Evolutionary conservation across 2,113 vertebrate species (phyloP).

Genomic region (Salvelinus sp.): DNA sequence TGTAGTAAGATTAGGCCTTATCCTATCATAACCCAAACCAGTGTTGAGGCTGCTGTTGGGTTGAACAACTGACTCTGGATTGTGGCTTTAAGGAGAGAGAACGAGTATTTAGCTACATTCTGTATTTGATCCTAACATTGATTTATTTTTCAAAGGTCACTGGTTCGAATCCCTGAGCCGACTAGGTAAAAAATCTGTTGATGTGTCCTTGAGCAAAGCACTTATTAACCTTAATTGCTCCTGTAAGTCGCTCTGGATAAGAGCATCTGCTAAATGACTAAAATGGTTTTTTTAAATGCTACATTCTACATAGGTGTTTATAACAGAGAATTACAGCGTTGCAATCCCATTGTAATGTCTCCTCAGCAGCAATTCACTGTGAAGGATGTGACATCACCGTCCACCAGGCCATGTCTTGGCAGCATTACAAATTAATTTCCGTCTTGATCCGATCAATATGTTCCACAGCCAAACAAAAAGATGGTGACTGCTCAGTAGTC

Average conservation of each 20-base stretch:
- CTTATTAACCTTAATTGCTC: no score
- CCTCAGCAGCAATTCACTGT: background rate
- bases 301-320: background rate
- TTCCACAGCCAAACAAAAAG: constrained; percentile 16
- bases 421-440: constrained; percentile 32
- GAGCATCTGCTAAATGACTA: no score
- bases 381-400: constrained; percentile 1
- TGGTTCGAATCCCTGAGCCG: no score
- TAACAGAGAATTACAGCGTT: background rate
- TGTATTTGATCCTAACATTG: background rate
- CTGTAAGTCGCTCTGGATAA: no score
- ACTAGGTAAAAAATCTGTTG: no score
- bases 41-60: no score
- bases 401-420: constrained; percentile 3
- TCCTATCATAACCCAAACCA: no score
- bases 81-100: background rate
- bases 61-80: no score
- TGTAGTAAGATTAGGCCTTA: no score
- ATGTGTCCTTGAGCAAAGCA: no score
- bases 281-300: background rate
- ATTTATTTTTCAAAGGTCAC: background rate
- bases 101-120: background rate
- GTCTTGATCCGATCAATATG: constrained; percentile 29
- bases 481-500: constrained; percentile 28
- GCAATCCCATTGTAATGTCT: background rate